phyloP scores from a whole-genome alignment of 2,888 invertebrate genomes.

The Ptilodon capucinus region DNA sequence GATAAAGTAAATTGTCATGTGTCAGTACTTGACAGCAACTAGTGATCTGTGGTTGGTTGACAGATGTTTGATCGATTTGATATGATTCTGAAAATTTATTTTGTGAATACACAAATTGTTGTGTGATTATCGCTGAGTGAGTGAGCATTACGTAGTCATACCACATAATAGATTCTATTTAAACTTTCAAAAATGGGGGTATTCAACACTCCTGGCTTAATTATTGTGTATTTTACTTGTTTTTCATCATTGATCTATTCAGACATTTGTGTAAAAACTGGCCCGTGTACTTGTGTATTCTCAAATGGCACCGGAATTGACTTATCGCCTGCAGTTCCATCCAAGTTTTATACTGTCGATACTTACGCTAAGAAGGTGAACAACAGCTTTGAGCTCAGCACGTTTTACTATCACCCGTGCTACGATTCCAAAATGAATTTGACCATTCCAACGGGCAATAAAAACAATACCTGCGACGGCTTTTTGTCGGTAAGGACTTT shows the following conservation, averaged over 20 bases:
- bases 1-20: too few relatives aligned
- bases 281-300: conserved; percentile 69
- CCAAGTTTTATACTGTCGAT: conserved; percentile 52
- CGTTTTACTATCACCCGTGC: conserved; percentile 73
- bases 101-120: background rate
- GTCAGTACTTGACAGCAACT: too few relatives aligned
- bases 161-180: background rate
- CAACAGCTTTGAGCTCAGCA: conserved; percentile 49
- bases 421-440: conserved; percentile 46
- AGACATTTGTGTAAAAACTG: conserved; percentile 60
- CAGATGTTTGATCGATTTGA: too few relatives aligned
- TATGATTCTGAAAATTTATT: too few relatives aligned
- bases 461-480: conserved; percentile 39
- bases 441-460: conserved; percentile 27
- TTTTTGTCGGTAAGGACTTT: conserved; percentile 57
- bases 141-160: background rate
- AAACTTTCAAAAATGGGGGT: conserved; percentile 36
- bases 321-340: conserved; percentile 53
- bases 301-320: conserved; percentile 77
- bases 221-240: conserved; percentile 35
- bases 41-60: too few relatives aligned
- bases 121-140: background rate
- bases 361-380: conserved; percentile 38
- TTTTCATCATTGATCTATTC: conserved; percentile 31
- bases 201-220: conserved; percentile 25